Base-by-base conservation (phyloP, 2,888 invertebrate species). In the Tachina fera region DNA sequence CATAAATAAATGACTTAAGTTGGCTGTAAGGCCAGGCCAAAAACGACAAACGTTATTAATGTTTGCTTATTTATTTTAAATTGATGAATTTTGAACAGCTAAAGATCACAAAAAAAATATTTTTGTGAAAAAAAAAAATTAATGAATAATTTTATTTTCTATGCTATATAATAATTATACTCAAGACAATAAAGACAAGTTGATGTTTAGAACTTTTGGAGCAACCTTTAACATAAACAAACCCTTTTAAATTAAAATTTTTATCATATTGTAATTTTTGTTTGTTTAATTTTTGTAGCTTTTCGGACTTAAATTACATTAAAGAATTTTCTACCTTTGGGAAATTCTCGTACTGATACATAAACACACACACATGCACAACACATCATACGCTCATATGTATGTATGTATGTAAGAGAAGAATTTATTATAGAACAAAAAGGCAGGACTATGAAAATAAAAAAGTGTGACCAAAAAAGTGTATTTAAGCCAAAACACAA, bases 171-270 rank as follows among this genome's bases (percentile, higher is more conserved):
- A n/a, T n/a, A 16, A 41, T 16, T 51, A 22, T 13, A 45, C 14
- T 6, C 22, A n/a, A 31, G 5, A 22, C 56, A 47, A 22, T 0
- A 67, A 19, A 49, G 13, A 41, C 16, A 31, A 56, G 9, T 56
- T 65, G 53, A 58, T 10, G 39, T 67, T 5, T 6, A 31, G 6
- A 6, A 67, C 47, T 76, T 56, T 58, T 58, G 45, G 56, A 51
- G 39, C 22, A 68, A 68, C 77, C 58, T 68, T 49, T 58, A 49
- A 22, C 70, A 68, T 47, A 61, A 60, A 19, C 14, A 13, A 67
- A 49, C 3, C 13, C 31, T 31, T 58, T 41, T 39, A 49, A 14
- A 49, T 49, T 9, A 3, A 53, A 39, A 63, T 63, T 56, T 31
- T 31, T 31, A 31, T 5, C 31, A 31, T 6, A 31, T 31, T 31